Evolutionary conservation across 35 echinoderm and acorn worm species (phyloP), one percentile per base, ranked within the genome.

Genomic region (Anneissia japonica): DNA sequence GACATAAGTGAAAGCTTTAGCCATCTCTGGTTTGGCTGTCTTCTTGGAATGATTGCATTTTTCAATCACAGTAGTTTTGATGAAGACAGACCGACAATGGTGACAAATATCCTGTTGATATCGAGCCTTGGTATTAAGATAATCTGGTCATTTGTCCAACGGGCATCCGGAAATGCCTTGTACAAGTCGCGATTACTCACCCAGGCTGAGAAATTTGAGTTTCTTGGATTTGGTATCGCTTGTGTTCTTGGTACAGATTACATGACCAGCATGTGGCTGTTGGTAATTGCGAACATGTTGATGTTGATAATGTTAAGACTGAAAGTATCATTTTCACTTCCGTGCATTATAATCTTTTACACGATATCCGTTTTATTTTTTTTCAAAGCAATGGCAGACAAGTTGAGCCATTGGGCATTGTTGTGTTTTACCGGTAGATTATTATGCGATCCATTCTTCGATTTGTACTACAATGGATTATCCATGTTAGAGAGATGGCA

Each of bases 21-120:
- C 11, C 89, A 99, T 56, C 89, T 99, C 3, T 99, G 96, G 96
- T 90, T 84, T 36, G 96, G 96, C 4, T 99, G 96, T 74, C 76
- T 99, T 30, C 89, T 99, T 23, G 96, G 96, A 4, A 74, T 99
- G 19, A 99, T 94, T 56, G 84, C 92, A 5, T 99, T 94, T 75
- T 87, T 85, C 29, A 72, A 92, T 45, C 31, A 75, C 21, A 28
- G 81, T 74, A 39, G 45, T 1, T 74, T 31, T 32, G 39, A 72
- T n/a, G 82, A 77, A 19, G 85, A 88, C 55, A 36, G 39, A 16
- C 84, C 80, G 12, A 84, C 55, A 33, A 91, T 73, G 32, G 86
- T 93, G 26, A 91, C 89, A 30, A 81, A 91, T 28, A 90, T 81
- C 0, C 39, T 99, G 30, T 79, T 99, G 11, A 41, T 91, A 11